These are phyloP conservation scores for Ostrea edulis DNA, from an alignment of 1,140 invertebrate genomes.

Conservation along the genomic window DNA sequence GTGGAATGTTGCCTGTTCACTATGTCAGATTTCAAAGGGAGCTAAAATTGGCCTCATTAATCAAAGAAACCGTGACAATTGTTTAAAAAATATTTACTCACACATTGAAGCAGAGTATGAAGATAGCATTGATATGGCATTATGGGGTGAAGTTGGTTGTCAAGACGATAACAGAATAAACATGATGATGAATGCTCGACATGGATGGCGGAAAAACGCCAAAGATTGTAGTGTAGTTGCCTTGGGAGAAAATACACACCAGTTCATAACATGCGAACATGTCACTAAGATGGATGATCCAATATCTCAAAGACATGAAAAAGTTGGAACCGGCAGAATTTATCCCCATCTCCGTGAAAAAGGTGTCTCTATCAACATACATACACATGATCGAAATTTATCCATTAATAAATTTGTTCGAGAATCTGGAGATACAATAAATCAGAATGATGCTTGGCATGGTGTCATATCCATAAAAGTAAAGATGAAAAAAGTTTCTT, in stretches of 20 bases:
- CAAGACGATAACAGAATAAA: slow-evolving; percentile 41
- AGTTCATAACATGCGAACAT: slow-evolving; percentile 21
- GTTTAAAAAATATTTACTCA: not conserved
- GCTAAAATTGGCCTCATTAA: slow-evolving; percentile 38
- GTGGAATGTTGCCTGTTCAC: slow-evolving; percentile 46
- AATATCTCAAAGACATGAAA: slow-evolving; percentile 49
- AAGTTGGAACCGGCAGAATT: slow-evolving; percentile 37
- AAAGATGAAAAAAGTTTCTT: not conserved
- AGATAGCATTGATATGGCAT: not conserved
- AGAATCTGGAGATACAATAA: not conserved
- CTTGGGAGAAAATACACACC: slow-evolving; percentile 39
- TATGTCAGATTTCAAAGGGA: slow-evolving; percentile 39
- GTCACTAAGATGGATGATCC: slow-evolving; percentile 22
- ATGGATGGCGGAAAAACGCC: slow-evolving; percentile 43
- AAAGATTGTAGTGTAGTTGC: slow-evolving; percentile 29
- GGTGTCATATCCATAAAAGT: slow-evolving; percentile 35
- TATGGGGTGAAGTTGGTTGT: slow-evolving; percentile 44
- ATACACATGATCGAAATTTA: slow-evolving; percentile 21
- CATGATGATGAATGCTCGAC: slow-evolving; percentile 43
- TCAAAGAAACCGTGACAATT: not conserved
- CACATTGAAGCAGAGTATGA: not conserved
- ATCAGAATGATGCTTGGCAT: slow-evolving; percentile 47
- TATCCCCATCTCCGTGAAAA: not conserved
- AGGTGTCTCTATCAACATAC: slow-evolving; percentile 23
- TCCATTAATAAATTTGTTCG: slow-evolving; percentile 43